Conservation (phyloP, 2,888 invertebrate genomes). For the Laothoe populi region DNA sequence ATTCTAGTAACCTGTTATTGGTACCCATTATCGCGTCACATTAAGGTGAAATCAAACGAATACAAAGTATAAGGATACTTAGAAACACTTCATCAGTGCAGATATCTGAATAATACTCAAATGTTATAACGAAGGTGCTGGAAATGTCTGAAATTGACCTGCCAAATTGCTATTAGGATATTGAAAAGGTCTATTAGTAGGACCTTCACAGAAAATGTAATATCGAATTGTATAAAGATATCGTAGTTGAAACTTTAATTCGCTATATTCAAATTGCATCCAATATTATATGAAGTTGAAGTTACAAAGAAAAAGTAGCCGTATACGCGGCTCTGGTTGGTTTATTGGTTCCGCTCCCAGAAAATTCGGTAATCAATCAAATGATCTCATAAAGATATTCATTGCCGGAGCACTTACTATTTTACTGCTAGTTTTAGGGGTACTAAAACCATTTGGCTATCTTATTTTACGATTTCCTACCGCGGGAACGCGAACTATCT, state of each 20-base stretch:
- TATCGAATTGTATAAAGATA: not conserved
- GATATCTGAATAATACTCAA: constrained; percentile 1
- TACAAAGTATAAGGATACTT: not conserved
- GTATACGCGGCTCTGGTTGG: constrained; percentile 28
- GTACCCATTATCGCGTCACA: not conserved
- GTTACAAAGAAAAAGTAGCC: not conserved
- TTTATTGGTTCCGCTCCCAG: constrained; percentile 44
- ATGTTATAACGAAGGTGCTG: not conserved
- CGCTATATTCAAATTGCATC: too few species aligned
- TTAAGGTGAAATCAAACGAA: not conserved
- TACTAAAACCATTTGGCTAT: constrained; percentile 77
- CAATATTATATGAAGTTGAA: too few species aligned
- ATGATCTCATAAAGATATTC: constrained; percentile 75
- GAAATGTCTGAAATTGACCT: constrained; percentile 5
- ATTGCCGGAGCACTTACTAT: constrained; percentile 69
- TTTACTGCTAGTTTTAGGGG: constrained; percentile 76
- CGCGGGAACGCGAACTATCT: constrained; percentile 56
- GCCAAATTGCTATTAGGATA: not conserved
- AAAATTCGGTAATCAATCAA: constrained; percentile 74
- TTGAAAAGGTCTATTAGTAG: constrained; percentile 4
- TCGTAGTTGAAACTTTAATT: too few species aligned
- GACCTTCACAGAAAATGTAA: not conserved
- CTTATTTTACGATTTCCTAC: constrained; percentile 73
- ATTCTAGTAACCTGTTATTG: too few species aligned
- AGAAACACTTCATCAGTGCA: not conserved